Evolutionary conservation across 2,888 invertebrate genomes (phyloP).

Genomic region (Trisateles emortualis): DNA sequence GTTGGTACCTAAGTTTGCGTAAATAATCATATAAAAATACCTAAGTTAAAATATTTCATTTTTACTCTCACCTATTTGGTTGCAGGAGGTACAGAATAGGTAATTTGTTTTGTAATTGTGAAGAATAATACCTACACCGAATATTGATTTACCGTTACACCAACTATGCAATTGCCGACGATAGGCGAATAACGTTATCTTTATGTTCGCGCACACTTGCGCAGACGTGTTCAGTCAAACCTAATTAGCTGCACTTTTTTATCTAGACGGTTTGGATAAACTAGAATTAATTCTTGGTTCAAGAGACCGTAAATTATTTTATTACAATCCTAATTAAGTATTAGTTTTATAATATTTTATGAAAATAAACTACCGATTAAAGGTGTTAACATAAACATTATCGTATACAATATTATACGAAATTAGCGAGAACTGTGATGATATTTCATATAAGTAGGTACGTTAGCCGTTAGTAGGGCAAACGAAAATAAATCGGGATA

Average conservation of each 20-base stretch:
- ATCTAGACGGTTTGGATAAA: constrained; percentile 54
- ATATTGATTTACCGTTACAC: constrained; percentile 47
- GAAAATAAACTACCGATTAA: constrained; percentile 3
- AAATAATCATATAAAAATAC: too few relatives aligned
- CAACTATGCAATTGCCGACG: constrained; percentile 39
- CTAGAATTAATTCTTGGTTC: constrained; percentile 64
- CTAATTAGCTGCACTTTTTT: constrained; percentile 70
- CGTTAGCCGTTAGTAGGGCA: constrained; percentile 72
- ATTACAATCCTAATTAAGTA: constrained; percentile 53
- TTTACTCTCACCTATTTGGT: too few relatives aligned
- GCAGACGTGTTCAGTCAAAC: constrained; percentile 55
- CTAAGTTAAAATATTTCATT: too few relatives aligned
- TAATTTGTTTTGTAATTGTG: not conserved
- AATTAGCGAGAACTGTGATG: constrained; percentile 8
- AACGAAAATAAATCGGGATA: constrained; percentile 75
- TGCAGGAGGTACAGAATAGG: not conserved
- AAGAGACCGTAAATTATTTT: constrained; percentile 66
- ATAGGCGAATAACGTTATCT: constrained; percentile 54
- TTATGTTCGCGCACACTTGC: constrained; percentile 42
- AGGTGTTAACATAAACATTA: constrained; percentile 1
- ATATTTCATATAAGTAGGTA: constrained; percentile 47
- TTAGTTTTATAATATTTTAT: constrained; percentile 9
- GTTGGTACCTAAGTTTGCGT: too few relatives aligned
- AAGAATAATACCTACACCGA: constrained; percentile 3
- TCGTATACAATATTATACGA: not conserved